Conservation (phyloP, 2,888 invertebrate genomes). For the Acrocera orbiculus region DNA sequence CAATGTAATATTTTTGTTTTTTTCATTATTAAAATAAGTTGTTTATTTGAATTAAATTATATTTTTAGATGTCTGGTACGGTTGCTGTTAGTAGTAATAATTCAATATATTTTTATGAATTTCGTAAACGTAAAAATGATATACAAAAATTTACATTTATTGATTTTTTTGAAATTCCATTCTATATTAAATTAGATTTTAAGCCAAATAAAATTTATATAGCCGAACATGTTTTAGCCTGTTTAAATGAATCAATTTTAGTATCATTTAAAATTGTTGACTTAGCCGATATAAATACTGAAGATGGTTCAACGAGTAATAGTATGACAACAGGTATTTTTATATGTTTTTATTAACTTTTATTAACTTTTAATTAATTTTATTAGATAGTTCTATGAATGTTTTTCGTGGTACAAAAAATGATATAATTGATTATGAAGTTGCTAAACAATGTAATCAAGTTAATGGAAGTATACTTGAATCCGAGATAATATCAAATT, state of each 20-base stretch:
- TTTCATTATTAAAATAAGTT: background rate
- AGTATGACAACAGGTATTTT: conserved; percentile 7
- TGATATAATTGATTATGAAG: conserved; percentile 9
- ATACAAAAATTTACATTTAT: conserved; percentile 48
- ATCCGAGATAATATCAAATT: conserved; percentile 8
- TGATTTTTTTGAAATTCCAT: conserved; percentile 48
- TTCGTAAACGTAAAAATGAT: conserved; percentile 46
- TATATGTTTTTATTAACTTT: background rate
- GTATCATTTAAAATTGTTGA: conserved; percentile 42
- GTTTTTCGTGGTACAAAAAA: background rate
- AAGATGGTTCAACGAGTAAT: conserved; percentile 9
- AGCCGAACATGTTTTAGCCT: conserved; percentile 49
- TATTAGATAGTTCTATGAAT: conserved; percentile 6
- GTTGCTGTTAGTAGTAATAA: conserved; percentile 4
- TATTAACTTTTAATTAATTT: background rate
- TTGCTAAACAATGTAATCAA: conserved; percentile 10
- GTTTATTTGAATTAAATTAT: background rate
- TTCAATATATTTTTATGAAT: conserved; percentile 36
- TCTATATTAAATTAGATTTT: conserved; percentile 46
- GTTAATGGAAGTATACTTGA: conserved; percentile 5
- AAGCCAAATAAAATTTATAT: conserved; percentile 39
- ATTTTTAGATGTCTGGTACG: conserved; percentile 8
- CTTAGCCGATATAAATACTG: conserved; percentile 14
- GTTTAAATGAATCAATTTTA: conserved; percentile 40
- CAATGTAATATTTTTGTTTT: conserved; percentile 27